These are phyloP conservation scores for Stichopus chloronotus DNA, from an alignment of 35 echinoderm and acorn worm species.

Conservation along the genomic window DNA sequence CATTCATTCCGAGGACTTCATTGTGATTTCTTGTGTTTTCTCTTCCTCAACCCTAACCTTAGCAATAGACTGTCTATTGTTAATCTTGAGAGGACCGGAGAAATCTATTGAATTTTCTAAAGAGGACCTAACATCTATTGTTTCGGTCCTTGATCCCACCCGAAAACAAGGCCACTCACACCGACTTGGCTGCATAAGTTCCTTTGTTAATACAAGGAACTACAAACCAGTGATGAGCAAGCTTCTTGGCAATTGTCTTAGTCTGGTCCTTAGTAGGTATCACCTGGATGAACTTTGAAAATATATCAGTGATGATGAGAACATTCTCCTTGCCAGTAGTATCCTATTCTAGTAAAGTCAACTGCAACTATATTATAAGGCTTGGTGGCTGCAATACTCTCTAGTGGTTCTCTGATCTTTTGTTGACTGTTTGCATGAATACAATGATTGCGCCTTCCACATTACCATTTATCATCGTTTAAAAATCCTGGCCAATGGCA, in stretches of 20 bases:
- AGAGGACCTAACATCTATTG: too few relatives aligned
- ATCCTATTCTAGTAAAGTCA: neutral
- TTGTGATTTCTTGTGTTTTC: too few relatives aligned
- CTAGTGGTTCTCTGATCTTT: neutral
- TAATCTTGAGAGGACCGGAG: too few relatives aligned
- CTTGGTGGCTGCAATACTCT: neutral
- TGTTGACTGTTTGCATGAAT: neutral
- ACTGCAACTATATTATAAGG: neutral
- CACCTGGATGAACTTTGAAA: neutral
- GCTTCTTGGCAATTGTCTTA: constrained; percentile 39
- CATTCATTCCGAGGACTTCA: too few relatives aligned
- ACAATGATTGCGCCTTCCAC: neutral
- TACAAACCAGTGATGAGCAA: constrained; percentile 23
- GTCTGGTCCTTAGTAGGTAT: constrained; percentile 50
- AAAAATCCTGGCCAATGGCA: neutral
- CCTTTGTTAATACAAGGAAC: too few relatives aligned
- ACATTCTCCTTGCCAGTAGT: neutral
- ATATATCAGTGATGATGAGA: neutral
- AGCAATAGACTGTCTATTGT: too few relatives aligned
- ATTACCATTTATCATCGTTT: neutral
- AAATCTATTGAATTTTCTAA: too few relatives aligned
- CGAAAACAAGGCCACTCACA: too few relatives aligned
- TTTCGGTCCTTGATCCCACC: too few relatives aligned
- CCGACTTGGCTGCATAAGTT: too few relatives aligned
- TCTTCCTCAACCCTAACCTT: too few relatives aligned